A percentile compares a stretch with the other conserved stretches of the same genome.
These are phyloP conservation scores for Eupithecia vulgata DNA, from an alignment of 2,888 invertebrate genomes.

Conservation along the genomic window DNA sequence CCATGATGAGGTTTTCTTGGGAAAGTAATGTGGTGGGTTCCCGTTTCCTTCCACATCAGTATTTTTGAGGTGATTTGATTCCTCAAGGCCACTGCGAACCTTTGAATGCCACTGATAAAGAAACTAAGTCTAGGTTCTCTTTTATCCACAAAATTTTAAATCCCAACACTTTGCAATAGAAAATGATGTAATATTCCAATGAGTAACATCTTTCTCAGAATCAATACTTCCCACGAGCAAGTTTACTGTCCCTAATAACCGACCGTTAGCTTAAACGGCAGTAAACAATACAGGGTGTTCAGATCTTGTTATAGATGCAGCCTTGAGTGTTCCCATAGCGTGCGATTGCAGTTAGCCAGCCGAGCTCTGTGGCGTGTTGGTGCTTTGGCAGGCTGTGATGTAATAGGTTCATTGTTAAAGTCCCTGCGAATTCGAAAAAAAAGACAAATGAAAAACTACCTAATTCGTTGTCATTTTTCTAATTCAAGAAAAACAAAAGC, in stretches of 20 bases:
- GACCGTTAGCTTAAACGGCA: constrained; percentile 25
- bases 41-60: too few relatives aligned
- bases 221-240: constrained; percentile 21
- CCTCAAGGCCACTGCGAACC: too few relatives aligned
- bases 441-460: background rate
- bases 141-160: background rate
- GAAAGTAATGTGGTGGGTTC: too few relatives aligned
- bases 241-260: constrained; percentile 27
- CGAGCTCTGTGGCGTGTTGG: background rate
- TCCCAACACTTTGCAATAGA: background rate
- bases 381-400: background rate
- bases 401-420: background rate
- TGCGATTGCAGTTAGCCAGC: background rate
- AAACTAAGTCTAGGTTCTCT: too few relatives aligned
- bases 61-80: too few relatives aligned
- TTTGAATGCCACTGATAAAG: too few relatives aligned
- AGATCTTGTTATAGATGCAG: constrained; percentile 12
- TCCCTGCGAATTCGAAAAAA: background rate
- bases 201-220: constrained; percentile 11
- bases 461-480: background rate
- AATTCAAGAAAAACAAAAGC: background rate
- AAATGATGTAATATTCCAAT: constrained; percentile 18
- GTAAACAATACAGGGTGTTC: constrained; percentile 18
- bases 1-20: too few relatives aligned
- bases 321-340: constrained; percentile 41